Evolutionary conservation across 2,888 invertebrate genomes (phyloP).

Genomic region (Polymixis lichenea): DNA sequence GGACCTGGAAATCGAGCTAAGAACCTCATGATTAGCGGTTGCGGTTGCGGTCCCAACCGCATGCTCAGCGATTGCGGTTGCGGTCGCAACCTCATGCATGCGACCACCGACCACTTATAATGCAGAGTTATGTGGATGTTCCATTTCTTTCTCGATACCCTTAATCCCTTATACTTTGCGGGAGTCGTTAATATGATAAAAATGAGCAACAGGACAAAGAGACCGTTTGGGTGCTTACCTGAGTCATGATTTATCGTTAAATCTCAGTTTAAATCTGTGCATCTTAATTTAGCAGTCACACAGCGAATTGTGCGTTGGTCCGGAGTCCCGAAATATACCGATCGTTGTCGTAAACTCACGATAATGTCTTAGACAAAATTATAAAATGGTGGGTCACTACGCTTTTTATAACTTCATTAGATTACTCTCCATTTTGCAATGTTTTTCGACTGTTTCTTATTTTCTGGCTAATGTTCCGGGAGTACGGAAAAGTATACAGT

Average conservation of each 20-base stretch:
- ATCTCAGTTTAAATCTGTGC: constrained; percentile 47
- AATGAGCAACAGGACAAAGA: not conserved
- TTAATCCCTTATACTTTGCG: constrained; percentile 1
- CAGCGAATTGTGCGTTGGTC: constrained; percentile 55
- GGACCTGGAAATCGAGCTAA: no score
- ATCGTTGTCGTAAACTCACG: constrained; percentile 13
- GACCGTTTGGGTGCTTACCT: not conserved
- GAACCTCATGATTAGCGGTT: no score
- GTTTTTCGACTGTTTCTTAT: constrained; percentile 1
- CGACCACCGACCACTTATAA: no score
- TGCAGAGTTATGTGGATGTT: not conserved
- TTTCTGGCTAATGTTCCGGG: not conserved
- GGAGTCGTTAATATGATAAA: constrained; percentile 2
- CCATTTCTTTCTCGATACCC: not conserved
- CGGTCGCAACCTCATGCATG: no score
- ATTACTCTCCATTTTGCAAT: constrained; percentile 4
- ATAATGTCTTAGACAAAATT: constrained; percentile 35
- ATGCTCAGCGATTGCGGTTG: no score
- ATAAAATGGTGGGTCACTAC: constrained; percentile 39
- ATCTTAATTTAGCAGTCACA: constrained; percentile 47
- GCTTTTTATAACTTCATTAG: constrained; percentile 31
- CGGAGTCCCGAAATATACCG: constrained; percentile 44
- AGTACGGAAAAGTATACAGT: not conserved
- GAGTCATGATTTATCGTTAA: constrained; percentile 28
- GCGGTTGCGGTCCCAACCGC: no score